Base-by-base conservation (phyloP, 2,888 invertebrate genomes). In the Geophilus truncorum region DNA sequence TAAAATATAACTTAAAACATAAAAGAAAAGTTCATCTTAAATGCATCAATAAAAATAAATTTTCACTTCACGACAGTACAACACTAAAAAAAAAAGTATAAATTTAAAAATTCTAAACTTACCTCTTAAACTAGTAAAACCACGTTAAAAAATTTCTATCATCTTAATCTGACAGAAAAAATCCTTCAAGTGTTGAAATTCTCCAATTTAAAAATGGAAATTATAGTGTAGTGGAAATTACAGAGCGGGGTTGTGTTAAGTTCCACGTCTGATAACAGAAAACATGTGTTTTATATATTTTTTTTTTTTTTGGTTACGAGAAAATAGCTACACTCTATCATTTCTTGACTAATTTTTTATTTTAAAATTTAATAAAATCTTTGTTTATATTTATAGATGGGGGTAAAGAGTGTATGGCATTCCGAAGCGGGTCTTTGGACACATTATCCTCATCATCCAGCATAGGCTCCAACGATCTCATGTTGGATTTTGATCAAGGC, bases 401-500 rank as follows among this genome's bases (percentile, higher is more conserved):
- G 23, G 78, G 78, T 5, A 78, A 40, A 18, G 78, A 36, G 36
- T 34, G 78, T 1, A 32, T 34, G 36, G 78, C 32, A 9, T 30
- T 34, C 28, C 80, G 57, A 21, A 81, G 45, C 23, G 28, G 70
- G 15, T 82, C 82, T 18, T 25, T 76, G 10, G 82, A 82, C 15
- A 81, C 81, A 18, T 51, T 81, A 34, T 81, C 95, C 0, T 87
- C 95, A 81, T 94, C 94, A n/a, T 92, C 92, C 1, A 94, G 94
- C 84, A 92, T 95, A 81, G 93, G 93, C 57, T 94, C 94, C 5
- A 95, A 95, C 85, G 95, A 95, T 87, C 90, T 94, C 82, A 95
- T 95, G 92, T 91, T 94, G 90, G 94, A 95, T 88, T 94, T 92
- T 85, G 94, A 94, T 23, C 30, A 77, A 18, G 28, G 36, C 12